Evolutionary conservation across 2,888 invertebrate species (phyloP), one percentile per base, ranked within the genome.

Genomic region (Lasiommata megera): DNA sequence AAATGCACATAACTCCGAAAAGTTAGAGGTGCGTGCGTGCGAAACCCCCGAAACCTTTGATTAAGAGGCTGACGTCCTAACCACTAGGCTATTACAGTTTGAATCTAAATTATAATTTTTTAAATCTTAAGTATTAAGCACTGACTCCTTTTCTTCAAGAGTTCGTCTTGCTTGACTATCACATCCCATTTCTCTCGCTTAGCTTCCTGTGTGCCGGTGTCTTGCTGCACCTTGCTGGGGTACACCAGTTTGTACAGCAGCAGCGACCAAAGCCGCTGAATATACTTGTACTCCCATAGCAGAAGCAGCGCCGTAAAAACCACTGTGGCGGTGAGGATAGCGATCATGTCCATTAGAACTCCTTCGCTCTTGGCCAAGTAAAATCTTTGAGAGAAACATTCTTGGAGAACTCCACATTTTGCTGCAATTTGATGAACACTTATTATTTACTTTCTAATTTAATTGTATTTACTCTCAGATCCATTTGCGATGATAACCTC

Each of bases 341-440:
- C 76, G 7, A 72, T 56, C 1, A 82, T 56, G 61, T 88, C 84
- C 55, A 67, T 67, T 0, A 76, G 23, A 0, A 88, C 68, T 0
- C 86, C 84, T 1, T 64, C 51, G 0, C 58, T n/a, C n/a, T 43
- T 46, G 0, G 68, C 64, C 1, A 86, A 61, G 61, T 84, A 88
- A 11, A 60, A 66, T 65, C 71, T 73, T 56, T 66, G 76, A 1
- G 67, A 52, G 61, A 82, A 88, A 64, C 88, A 88, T 38, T 74
- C 60, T 67, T 86, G 82, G 3, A 88, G 73, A 0, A 88, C 71
- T 0, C 88, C 88, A 50, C 88, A 88, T 73, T 82, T 83, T 56
- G 68, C 88, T 88, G 68, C 18, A 55, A 52, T 11, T 17, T 1
- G 0, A 6, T 47, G 17, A 17, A 14, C n/a, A n/a, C n/a, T n/a